Evolutionary conservation across 2,113 vertebrate species (phyloP).

Genomic region (Clupea harengus): DNA sequence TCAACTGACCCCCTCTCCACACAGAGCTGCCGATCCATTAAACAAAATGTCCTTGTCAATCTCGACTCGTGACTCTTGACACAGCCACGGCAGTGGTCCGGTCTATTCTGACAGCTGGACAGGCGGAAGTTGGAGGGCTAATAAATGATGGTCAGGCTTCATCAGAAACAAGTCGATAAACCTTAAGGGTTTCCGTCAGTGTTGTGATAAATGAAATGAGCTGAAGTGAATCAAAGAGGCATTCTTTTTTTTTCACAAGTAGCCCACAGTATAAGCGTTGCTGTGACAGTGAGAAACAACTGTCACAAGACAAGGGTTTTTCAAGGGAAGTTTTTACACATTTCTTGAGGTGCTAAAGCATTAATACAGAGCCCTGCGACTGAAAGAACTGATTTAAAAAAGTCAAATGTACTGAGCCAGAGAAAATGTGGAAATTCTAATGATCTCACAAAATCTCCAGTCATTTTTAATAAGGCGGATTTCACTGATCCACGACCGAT

Average conservation of each 20-base stretch:
- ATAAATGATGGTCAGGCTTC: slow-evolving; percentile 53
- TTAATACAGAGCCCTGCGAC: not conserved
- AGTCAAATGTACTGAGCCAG: not conserved
- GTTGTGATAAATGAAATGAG: slow-evolving; percentile 38
- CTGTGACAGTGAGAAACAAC: slow-evolving; percentile 5
- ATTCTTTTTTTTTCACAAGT: not conserved
- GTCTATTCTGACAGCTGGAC: not conserved
- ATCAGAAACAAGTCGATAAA: slow-evolving; percentile 55
- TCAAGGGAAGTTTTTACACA: not conserved
- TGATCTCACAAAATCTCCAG: not conserved
- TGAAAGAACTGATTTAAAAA: not conserved
- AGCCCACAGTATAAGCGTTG: not conserved
- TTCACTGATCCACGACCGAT: too few relatives aligned
- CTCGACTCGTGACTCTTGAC: slow-evolving; percentile 10
- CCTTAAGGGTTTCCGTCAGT: slow-evolving; percentile 11
- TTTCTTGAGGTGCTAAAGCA: not conserved
- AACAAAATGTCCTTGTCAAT: slow-evolving; percentile 14
- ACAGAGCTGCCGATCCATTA: slow-evolving; percentile 4
- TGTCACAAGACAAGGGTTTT: not conserved
- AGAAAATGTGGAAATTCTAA: not conserved
- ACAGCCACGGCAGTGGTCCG: not conserved
- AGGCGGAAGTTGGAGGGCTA: not conserved
- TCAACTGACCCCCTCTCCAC: slow-evolving; percentile 4
- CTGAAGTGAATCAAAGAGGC: not conserved
- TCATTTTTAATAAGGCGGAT: not conserved